These are phyloP conservation scores for Flabesymbios commensalis DNA, from an alignment of 2,888 invertebrate genomes.

Conservation along the genomic window DNA sequence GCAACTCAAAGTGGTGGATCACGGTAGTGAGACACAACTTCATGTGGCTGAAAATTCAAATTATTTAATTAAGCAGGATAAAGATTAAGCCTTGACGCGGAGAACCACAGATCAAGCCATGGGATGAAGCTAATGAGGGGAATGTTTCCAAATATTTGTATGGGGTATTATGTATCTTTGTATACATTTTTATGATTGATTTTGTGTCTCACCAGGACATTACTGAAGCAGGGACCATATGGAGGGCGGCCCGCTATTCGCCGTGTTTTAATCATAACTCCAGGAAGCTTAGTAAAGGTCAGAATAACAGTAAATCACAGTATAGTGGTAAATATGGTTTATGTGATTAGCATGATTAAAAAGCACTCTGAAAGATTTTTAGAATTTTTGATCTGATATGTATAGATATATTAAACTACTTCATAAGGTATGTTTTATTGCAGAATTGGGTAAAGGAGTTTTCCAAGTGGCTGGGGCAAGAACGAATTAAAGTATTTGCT, in stretches of 20 bases:
- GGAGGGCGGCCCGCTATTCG: slow-evolving; percentile 65
- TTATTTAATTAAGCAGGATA: too few species aligned
- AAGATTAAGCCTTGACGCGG: too few species aligned
- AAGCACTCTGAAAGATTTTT: too few species aligned
- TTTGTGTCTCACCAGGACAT: slow-evolving; percentile 63
- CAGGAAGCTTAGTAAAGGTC: slow-evolving; percentile 69
- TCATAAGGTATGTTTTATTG: neutral
- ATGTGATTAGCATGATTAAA: too few species aligned
- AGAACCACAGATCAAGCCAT: too few species aligned
- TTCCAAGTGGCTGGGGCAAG: slow-evolving; percentile 70
- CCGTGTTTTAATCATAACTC: slow-evolving; percentile 69
- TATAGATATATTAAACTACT: neutral
- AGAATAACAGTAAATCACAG: slow-evolving; percentile 8
- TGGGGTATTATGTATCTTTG: too few species aligned
- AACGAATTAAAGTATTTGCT: slow-evolving; percentile 66
- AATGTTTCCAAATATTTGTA: too few species aligned
- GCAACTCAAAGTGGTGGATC: too few species aligned
- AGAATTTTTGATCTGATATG: neutral
- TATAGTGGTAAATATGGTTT: neutral
- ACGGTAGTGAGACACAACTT: too few species aligned
- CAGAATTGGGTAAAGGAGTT: slow-evolving; percentile 74
- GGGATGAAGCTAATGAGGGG: too few species aligned
- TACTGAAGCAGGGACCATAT: slow-evolving; percentile 71
- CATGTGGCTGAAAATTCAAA: too few species aligned
- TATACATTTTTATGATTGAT: neutral